Evolutionary conservation across 2,797 vertebrate genomes (phyloP).

Genomic region (Chloroceryle inda): DNA sequence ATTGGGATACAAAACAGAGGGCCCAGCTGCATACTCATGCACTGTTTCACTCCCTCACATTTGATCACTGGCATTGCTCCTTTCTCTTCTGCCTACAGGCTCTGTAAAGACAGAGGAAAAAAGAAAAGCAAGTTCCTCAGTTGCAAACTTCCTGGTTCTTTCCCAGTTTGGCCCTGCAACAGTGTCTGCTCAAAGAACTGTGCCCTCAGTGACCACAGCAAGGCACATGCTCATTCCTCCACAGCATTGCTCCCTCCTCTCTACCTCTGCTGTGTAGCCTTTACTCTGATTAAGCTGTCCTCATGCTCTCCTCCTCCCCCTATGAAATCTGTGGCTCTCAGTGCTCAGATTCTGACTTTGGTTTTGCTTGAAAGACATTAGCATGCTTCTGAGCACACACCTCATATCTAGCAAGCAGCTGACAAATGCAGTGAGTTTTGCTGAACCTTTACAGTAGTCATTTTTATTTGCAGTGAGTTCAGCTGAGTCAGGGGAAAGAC

Average conservation of each 20-base stretch:
- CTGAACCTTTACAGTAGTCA: neutral
- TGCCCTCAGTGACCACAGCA: neutral
- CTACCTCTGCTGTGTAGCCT: neutral
- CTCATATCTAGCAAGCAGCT: neutral
- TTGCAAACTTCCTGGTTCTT: neutral
- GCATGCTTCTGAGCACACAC: rapidly evolving
- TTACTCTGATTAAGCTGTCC: neutral
- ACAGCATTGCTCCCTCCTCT: neutral
- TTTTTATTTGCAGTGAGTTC: neutral
- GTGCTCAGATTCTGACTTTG: neutral
- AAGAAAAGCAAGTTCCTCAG: neutral
- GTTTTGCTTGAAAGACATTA: neutral
- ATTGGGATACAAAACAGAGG: neutral
- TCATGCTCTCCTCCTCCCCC: neutral
- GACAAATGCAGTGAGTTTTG: neutral
- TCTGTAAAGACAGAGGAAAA: neutral
- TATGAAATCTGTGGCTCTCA: neutral
- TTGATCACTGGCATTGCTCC: neutral
- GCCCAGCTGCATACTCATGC: neutral
- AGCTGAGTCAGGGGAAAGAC: neutral
- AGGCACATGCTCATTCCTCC: neutral
- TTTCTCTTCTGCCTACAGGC: neutral
- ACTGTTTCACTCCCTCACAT: neutral
- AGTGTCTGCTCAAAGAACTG: neutral
- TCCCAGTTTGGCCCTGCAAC: neutral